Conservation (phyloP, 1,140 invertebrate genomes). For the Hypsibius dujardini region DNA sequence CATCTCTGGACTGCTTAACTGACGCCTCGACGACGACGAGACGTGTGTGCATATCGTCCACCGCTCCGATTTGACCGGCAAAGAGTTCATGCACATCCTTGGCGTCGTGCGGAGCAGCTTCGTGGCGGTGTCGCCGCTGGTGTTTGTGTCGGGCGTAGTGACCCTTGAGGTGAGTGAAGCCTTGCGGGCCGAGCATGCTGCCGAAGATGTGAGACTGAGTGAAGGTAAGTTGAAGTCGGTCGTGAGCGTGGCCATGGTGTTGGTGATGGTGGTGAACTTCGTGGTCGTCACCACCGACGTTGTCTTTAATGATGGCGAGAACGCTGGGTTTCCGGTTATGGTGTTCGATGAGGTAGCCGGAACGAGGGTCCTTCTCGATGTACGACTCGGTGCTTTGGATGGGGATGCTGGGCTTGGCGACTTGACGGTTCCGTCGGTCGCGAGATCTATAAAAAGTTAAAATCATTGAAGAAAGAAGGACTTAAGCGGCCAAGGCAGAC, state of each 20-base stretch:
- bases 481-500: too few species aligned
- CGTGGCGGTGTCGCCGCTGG: not conserved
- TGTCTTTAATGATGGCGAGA: not conserved
- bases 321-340: not conserved
- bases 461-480: not conserved
- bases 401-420: not conserved
- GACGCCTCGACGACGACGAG: too few species aligned
- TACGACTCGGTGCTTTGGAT: not conserved
- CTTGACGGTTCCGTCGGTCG: not conserved
- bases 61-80: too few species aligned
- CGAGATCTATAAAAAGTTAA: constrained; percentile 5
- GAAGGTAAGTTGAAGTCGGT: not conserved
- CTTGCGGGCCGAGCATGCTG: constrained; percentile 9
- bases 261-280: not conserved
- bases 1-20: not conserved
- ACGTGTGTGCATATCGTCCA: too few species aligned
- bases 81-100: not conserved
- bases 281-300: not conserved
- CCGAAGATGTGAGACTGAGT: not conserved
- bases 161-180: not conserved
- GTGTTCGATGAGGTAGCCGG: constrained; percentile 16
- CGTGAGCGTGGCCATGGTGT: not conserved
- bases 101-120: not conserved
- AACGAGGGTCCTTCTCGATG: constrained; percentile 14
- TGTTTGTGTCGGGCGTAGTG: not conserved